phyloP scores from a whole-genome alignment of 2,888 invertebrate genomes.

The Rhagium mordax region DNA sequence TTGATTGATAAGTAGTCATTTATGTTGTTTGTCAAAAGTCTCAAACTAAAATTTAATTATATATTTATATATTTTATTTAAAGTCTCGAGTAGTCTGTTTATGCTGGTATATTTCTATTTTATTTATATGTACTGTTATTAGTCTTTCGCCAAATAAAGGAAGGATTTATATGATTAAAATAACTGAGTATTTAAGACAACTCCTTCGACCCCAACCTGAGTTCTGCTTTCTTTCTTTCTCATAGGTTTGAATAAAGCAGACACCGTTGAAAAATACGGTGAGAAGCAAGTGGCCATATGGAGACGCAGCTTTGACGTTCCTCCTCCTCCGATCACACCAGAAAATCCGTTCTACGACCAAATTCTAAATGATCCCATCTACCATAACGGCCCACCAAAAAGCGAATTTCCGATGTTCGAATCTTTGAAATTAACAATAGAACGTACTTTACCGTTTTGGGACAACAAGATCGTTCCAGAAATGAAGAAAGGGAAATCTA shows the following conservation, averaged over 20 bases:
- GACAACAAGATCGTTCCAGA: slow-evolving; percentile 85
- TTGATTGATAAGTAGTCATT: no score
- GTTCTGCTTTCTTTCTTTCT: no score
- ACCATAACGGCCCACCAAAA: slow-evolving; percentile 79
- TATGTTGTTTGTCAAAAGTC: no score
- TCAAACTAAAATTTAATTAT: no score
- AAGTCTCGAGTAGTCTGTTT: no score
- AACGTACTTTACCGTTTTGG: slow-evolving; percentile 89
- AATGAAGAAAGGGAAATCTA: slow-evolving; percentile 83
- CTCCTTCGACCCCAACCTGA: no score
- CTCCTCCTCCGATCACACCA: slow-evolving; percentile 86
- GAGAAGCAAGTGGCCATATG: slow-evolving; percentile 85
- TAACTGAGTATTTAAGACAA: no score
- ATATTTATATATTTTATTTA: no score
- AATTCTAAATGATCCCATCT: slow-evolving; percentile 84
- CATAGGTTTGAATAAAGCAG: slow-evolving; percentile 81
- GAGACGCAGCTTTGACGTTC: slow-evolving; percentile 87
- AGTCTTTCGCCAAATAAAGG: no score
- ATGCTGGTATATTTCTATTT: no score
- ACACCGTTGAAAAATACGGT: slow-evolving; percentile 89
- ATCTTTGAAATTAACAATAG: slow-evolving; percentile 86
- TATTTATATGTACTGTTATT: no score
- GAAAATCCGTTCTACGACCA: slow-evolving; percentile 82
- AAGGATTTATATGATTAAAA: no score
- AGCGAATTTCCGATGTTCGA: slow-evolving; percentile 88